Base-by-base conservation (phyloP, 2,888 invertebrate species). In the Acrocera orbiculus region DNA sequence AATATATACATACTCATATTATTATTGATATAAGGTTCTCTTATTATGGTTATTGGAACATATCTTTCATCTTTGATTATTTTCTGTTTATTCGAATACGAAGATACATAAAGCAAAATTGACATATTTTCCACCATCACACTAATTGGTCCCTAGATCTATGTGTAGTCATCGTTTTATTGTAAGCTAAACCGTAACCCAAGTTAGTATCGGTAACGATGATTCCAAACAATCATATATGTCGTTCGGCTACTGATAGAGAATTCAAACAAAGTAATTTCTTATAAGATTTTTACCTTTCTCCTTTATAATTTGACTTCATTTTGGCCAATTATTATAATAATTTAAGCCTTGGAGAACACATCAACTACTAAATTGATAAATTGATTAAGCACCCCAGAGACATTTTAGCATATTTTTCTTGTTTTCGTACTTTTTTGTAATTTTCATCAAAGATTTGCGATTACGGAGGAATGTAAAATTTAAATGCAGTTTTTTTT, bases 301-400 rank as follows among this genome's bases (percentile, higher is more conserved):
- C 31, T 26, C 23, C 26, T 31, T 32, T 19, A 31, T 19, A 25
- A 32, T 17, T 11, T 15, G 27, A 20, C 32, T 29, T 32, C 32
- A 26, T 29, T 33, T 27, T 32, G 32, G 32, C 45, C 44, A 45
- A 45, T 45, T 45, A 45, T 44, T 38, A 42, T 45, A 44, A 44
- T 41, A 43, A 44, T 45, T 42, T 38, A 42, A 41, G 39, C 43
- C 43, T 42, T 38, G 40, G 43, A 42, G 45, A 44, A 39, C 36
- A 39, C 42, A 40, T 40, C 41, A 42, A 39, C 37, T 38, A 38
- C 38, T 40, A 42, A 41, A 43, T 45, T 44, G 45, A 45, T 45
- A 44, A 44, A 45, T 45, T 44, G 43, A 42, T 45, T 44, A 34
- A 13, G 15, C n/a, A n/a, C n/a, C n/a, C n/a, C n/a, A n/a, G n/a